Conservation (phyloP, 35 echinoderm and acorn worm species). For the Eucidaris tribuloides region DNA sequence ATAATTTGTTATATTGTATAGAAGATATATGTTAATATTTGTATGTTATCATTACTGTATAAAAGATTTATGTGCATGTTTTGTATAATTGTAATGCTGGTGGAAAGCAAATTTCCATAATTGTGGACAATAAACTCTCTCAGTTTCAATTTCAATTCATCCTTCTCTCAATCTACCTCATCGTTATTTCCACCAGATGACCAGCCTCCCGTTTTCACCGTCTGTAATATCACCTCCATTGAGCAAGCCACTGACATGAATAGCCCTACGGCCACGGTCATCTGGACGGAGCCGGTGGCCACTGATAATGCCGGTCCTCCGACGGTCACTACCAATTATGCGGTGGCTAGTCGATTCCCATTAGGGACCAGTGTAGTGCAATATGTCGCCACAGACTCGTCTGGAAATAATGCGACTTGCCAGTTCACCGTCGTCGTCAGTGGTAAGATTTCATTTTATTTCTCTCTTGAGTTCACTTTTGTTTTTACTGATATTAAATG, state of each 20-base stretch:
- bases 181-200: no score
- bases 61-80: no score
- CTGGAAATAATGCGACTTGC: conserved; percentile 33
- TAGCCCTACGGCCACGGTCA: not conserved
- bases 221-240: conserved; percentile 10
- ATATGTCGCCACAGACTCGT: conserved; percentile 35
- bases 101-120: no score
- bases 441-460: conserved; percentile 15
- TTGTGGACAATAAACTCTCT: no score
- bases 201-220: not conserved
- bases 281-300: conserved; percentile 44
- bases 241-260: conserved; percentile 12
- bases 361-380: conserved; percentile 48
- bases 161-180: no score
- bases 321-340: conserved; percentile 22
- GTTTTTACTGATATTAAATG: not conserved
- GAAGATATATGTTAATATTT: no score
- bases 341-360: conserved; percentile 29
- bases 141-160: no score
- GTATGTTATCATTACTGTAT: no score
- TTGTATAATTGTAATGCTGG: no score
- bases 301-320: conserved; percentile 10
- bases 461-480: not conserved
- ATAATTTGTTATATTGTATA: no score
- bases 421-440: conserved; percentile 26